A percentile compares a stretch with the other conserved stretches of the same genome.
Conservation (phyloP, 2,113 vertebrate species). For the Pogona vitticeps region DNA sequence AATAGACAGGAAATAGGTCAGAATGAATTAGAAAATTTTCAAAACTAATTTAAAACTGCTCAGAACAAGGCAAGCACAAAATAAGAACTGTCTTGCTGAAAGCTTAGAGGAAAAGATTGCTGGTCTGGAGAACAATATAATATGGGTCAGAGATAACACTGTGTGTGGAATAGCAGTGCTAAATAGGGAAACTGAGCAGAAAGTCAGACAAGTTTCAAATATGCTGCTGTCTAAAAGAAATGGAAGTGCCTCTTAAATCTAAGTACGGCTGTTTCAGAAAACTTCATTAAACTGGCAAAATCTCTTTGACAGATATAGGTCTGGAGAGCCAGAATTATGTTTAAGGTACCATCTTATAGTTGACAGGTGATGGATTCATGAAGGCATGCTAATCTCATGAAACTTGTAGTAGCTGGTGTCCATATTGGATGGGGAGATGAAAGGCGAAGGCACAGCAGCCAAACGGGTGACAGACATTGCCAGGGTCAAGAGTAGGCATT, state of each 20-base stretch:
- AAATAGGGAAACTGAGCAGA: conserved; percentile 10
- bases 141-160: conserved; percentile 31
- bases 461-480: too few relatives aligned
- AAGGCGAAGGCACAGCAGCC: too few relatives aligned
- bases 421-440: too few relatives aligned
- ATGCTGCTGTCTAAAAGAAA: not conserved
- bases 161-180: not conserved
- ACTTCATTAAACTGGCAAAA: not conserved
- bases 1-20: conserved; percentile 17
- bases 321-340: not conserved
- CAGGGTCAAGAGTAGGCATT: too few relatives aligned
- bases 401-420: not conserved
- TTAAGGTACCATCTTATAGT: not conserved
- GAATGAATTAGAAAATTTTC: conserved; percentile 35
- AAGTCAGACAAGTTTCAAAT: conserved; percentile 14
- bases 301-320: not conserved
- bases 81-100: not conserved
- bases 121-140: conserved; percentile 20
- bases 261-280: not conserved
- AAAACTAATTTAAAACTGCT: conserved; percentile 18
- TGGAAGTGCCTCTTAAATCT: not conserved
- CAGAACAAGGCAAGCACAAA: conserved; percentile 2
- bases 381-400: not conserved
- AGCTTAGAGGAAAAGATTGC: conserved; percentile 11
- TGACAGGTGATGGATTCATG: not conserved